Base-by-base conservation (phyloP, 2,797 vertebrate species). In the Brachyalestes nurse region DNA sequence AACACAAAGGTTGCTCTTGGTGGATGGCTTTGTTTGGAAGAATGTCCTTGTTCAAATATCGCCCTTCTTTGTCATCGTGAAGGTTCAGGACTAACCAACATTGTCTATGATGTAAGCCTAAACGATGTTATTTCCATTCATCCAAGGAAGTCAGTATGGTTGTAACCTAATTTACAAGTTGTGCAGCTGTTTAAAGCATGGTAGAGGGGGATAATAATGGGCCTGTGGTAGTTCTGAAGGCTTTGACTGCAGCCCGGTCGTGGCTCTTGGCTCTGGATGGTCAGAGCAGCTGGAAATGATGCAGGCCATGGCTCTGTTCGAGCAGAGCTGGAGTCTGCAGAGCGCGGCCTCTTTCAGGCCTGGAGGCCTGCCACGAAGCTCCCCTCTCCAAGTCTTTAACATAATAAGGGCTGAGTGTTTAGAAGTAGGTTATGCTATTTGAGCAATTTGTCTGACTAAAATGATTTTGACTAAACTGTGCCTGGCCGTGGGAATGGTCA, bases 1-100 rank as follows among this genome's bases (percentile, higher is more conserved):
- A 75, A 87, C 79, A 85, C 12, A 66, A 84, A 78, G 84, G 77
- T 87, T 73, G 76, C 28, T 40, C n/a, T 84, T 70, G 71, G 73
- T 84, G 67, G 78, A 72, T 81, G 61, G 83, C 65, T 83, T 80
- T 73, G 78, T 84, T 78, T 79, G 77, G 62, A 75, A 47, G 65
- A 38, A 28, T 6, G 53, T 9, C 55, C 57, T 67, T 72, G 62
- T 78, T 34, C 1, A 12, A 42, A 74, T 65, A 25, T 64, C 21
- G 25, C n/a, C 34, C 14, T 64, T 10, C 55, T 64, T 17, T 2
- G 13, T 42, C 9, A 45, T 45, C 3, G 0, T 16, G 4, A 5
- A 34, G n/a, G 7, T 58, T 23, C n/a, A 23, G 38, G 40, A 45
- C 4, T 49, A 1, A 23, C 42, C 42, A 7, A 6, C 67, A 21